These are phyloP conservation scores for Ancistrus triradiatus DNA, from an alignment of 2,113 vertebrate species.

Conservation along the genomic window DNA sequence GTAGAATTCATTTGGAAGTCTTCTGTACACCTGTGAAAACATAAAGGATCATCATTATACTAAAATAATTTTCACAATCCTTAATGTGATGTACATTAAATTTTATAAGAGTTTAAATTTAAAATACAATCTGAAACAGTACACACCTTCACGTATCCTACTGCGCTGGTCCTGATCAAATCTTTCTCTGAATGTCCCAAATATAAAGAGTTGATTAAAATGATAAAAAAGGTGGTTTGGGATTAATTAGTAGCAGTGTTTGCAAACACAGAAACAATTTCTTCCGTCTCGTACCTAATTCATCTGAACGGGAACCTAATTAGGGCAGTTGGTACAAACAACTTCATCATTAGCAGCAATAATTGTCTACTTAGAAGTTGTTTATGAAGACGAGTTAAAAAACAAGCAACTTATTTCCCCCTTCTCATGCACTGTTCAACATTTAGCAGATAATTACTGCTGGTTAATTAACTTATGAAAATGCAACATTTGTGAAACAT, in stretches of 20 bases:
- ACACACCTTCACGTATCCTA: background rate
- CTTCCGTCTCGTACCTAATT: background rate
- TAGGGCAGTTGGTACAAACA: constrained; percentile 17
- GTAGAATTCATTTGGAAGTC: constrained; percentile 34
- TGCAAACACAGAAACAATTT: constrained; percentile 36
- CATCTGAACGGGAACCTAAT: constrained; percentile 13
- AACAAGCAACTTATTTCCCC: too few species aligned
- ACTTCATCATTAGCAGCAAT: background rate
- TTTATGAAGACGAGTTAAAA: too few species aligned
- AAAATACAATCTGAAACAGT: too few species aligned
- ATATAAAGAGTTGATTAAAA: constrained; percentile 19
- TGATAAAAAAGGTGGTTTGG: constrained; percentile 19
- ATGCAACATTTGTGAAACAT: too few species aligned
- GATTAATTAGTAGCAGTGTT: constrained; percentile 35
- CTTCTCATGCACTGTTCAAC: too few species aligned
- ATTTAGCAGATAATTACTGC: too few species aligned
- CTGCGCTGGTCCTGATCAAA: background rate
- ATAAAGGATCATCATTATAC: background rate
- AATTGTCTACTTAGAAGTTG: too few species aligned
- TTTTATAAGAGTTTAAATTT: too few species aligned
- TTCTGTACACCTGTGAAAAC: constrained; percentile 5
- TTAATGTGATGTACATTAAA: too few species aligned
- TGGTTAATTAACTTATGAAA: too few species aligned
- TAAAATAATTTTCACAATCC: too few species aligned
- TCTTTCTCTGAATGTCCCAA: background rate